Evolutionary conservation across 2,797 vertebrate species (phyloP), one percentile per base, ranked within the genome.

Genomic region (Diplodus sargus): DNA sequence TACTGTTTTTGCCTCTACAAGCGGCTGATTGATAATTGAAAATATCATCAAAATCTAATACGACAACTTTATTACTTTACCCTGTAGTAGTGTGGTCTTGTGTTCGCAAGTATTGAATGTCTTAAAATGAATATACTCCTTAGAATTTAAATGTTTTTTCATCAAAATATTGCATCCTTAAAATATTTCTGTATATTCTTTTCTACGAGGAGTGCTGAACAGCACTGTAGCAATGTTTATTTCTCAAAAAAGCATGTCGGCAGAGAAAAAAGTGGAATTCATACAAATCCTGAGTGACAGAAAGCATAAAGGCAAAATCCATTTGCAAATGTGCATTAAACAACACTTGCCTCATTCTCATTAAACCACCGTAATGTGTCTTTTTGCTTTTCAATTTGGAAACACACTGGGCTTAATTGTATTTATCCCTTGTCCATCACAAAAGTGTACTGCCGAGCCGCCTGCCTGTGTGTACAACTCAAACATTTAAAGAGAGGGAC

Each of bases 281-380:
- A 71, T 71, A 90, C 90, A 94, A 94, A 94, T 93, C 92, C 92
- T 93, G 92, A 93, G 80, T 93, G 93, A 93, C 94, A 92, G 91
- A 80, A 70, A 58, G 88, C 88, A 88, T 85, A 86, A 92, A 91
- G 88, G 87, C 74, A 82, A 91, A 92, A 92, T 76, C 87, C 83
- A 89, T 92, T 91, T 90, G 87, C 89, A 87, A 89, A 90, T 87
- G 80, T 87, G 90, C 85, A 82, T 91, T 88, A 80, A 89, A 89
- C 84, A 87, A 87, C 82, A 87, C 82, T 90, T 68, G 80, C 78
- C 81, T 90, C 83, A 47, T 89, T 91, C 90, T 92, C 89, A 90
- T 91, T 89, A 90, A 91, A 92, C 85, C 84, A 84, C 84, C 88
- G 82, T 87, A 84, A 89, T 91, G 85, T 85, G 79, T 81, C 78